Evolutionary conservation across 2,113 vertebrate genomes (phyloP).

Genomic region (Mesoclemmys tuberculata): DNA sequence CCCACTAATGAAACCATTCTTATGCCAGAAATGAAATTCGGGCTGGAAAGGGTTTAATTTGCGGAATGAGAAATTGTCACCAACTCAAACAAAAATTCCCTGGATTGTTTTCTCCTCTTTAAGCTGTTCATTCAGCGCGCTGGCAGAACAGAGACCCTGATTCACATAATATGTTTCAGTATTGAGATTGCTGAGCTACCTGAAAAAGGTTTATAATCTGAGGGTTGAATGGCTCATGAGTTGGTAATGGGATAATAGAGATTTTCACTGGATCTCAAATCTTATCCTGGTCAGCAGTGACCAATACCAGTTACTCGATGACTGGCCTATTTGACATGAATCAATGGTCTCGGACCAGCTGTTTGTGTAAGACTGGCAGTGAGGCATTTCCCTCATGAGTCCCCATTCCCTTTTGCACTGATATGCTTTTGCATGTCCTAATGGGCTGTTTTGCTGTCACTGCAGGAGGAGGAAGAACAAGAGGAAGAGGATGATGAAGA

Average conservation of each 20-base stretch:
- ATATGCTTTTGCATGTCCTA: background rate
- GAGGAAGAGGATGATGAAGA: conserved; percentile 94
- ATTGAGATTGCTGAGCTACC: background rate
- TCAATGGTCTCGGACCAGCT: conserved; percentile 9
- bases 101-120: background rate
- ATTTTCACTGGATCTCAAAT: background rate
- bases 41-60: background rate
- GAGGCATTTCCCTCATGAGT: background rate
- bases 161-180: background rate
- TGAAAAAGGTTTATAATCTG: background rate
- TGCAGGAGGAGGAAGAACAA: conserved; percentile 90
- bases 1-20: background rate
- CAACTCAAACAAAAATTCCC: background rate
- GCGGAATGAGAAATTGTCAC: background rate
- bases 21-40: background rate
- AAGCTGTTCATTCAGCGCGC: background rate
- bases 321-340: background rate
- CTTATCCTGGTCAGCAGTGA: background rate
- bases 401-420: background rate
- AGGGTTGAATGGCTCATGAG: background rate
- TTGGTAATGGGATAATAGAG: background rate
- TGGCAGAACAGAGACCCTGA: background rate
- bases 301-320: background rate
- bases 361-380: conserved; percentile 9
- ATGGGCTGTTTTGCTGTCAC: conserved; percentile 5